phyloP scores from a whole-genome alignment of 2,797 vertebrate species.

The Crocodylus rhombifer region DNA sequence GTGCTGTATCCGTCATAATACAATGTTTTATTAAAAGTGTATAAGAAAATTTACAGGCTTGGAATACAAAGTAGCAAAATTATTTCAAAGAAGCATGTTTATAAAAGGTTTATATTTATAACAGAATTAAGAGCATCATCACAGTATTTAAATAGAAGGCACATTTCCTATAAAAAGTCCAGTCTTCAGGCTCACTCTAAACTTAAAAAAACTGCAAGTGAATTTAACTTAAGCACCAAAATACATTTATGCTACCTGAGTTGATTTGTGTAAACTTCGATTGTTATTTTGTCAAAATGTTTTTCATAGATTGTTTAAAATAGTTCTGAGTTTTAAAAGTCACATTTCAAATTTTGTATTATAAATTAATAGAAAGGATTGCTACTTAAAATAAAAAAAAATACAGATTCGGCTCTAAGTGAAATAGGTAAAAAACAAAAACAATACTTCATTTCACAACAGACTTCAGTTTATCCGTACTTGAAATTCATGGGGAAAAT shows the following conservation, averaged over 20 bases:
- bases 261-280: slow-evolving; percentile 27
- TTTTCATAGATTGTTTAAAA: not conserved
- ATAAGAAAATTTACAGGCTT: slow-evolving; percentile 54
- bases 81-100: slow-evolving; percentile 8
- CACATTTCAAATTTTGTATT: slow-evolving; percentile 67
- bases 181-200: not conserved
- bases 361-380: slow-evolving; percentile 73
- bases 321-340: slow-evolving; percentile 9
- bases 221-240: not conserved
- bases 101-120: not conserved
- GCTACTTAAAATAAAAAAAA: slow-evolving; percentile 74
- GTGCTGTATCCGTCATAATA: not conserved
- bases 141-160: not conserved
- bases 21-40: slow-evolving; percentile 64
- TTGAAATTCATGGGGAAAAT: slow-evolving; percentile 72
- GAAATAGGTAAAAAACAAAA: slow-evolving; percentile 18
- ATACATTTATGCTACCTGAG: slow-evolving; percentile 36
- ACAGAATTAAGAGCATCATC: not conserved
- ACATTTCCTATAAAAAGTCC: not conserved
- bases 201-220: not conserved
- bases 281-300: not conserved
- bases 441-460: slow-evolving; percentile 64
- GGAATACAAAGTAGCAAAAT: not conserved
- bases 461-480: slow-evolving; percentile 76
- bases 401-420: slow-evolving; percentile 67